Evolutionary conservation across 2,797 vertebrate genomes (phyloP), one percentile per base, ranked within the genome.

Genomic region (Pipistrellus pygmaeus): DNA sequence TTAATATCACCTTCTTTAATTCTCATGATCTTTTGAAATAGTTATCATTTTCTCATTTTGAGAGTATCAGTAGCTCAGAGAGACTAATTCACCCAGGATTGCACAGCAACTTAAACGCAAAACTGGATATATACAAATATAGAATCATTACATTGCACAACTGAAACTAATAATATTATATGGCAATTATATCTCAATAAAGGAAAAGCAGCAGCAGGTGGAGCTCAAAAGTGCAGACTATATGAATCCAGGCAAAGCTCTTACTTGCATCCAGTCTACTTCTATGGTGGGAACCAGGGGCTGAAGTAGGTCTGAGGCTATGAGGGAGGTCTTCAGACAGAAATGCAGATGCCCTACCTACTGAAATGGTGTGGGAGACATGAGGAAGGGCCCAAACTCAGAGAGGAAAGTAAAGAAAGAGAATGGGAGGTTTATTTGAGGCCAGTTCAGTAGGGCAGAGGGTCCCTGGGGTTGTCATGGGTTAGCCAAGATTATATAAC

Each of bases 1-100:
- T n/a, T 73, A 91, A 80, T 35, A 85, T 25, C 51, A 86, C 7
- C 53, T 82, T 78, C 53, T 82, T 78, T 66, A 77, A 89, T 83
- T 86, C 32, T 72, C 27, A 72, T 15, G 35, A 18, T 17, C 23
- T 44, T 89, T 38, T 88, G 18, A 75, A 94, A 77, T 25, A 75
- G 41, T 53, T 46, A 53, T 76, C 55, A 85, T 48, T 46, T 62
- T 75, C 41, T 71, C 8, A 53, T 68, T 94, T 68, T 78, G 30
- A 85, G 21, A 32, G n/a, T 25, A 77, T 82, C 14, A 10, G 57
- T 68, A 41, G 84, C 30, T 96, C 85, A 80, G 80, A 77, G 25
- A 83, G 14, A 9, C 38, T n/a, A 72, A 91, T 93, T 88, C 76
- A 88, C 85, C 32, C 51, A 87, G 81, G 30, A 80, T 10, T 71